Percentiles rank a stretch among this genome's conserved stretches.
phyloP scores from a whole-genome alignment of 2,113 vertebrate genomes.

The Pyxicephalus adspersus region DNA sequence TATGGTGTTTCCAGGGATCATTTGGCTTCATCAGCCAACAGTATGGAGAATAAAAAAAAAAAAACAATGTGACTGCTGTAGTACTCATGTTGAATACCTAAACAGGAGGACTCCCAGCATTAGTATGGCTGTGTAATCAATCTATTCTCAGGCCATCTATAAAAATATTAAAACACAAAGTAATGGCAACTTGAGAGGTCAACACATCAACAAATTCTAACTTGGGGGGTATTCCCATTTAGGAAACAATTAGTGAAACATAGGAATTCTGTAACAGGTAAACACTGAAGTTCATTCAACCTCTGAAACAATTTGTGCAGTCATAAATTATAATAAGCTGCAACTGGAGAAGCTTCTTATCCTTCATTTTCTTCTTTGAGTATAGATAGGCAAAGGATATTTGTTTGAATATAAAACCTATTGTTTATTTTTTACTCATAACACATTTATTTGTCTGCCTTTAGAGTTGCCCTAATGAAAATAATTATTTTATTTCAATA shows the following conservation, averaged over 20 bases:
- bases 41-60: no score
- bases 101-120: no score
- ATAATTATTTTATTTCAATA: background rate
- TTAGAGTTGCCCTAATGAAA: conserved; percentile 1
- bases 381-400: conserved; percentile 8
- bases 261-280: conserved; percentile 36
- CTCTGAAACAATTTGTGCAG: conserved; percentile 25
- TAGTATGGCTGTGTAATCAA: no score
- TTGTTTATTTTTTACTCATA: background rate
- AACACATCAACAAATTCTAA: background rate
- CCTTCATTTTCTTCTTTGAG: conserved; percentile 5
- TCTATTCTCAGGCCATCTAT: no score
- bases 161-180: no score
- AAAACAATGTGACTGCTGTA: no score
- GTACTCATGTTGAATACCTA: no score
- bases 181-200: no score
- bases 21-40: no score
- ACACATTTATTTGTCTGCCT: background rate
- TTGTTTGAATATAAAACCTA: conserved; percentile 26
- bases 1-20: no score
- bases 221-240: conserved; percentile 5
- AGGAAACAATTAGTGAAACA: conserved; percentile 18
- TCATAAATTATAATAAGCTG: conserved; percentile 38
- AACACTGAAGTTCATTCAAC: conserved; percentile 53
- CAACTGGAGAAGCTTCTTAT: background rate